These are phyloP conservation scores for Engraulis encrasicolus DNA, from an alignment of 2,113 vertebrate genomes.

Conservation along the genomic window DNA sequence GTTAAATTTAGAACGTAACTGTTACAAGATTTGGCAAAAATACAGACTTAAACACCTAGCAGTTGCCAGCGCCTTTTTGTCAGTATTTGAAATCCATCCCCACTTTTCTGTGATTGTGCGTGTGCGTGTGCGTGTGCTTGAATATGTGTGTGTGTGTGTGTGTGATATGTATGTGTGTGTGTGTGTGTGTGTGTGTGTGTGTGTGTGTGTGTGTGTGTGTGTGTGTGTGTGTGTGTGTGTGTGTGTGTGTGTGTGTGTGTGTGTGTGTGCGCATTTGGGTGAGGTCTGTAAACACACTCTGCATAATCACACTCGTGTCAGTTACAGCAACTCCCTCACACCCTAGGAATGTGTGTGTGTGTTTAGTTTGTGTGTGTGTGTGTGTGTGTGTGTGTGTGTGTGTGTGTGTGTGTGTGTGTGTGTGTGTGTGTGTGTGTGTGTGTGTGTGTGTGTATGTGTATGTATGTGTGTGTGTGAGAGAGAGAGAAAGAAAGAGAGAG, in stretches of 20 bases:
- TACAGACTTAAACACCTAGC: neutral
- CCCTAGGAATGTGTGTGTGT: neutral
- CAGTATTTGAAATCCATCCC: neutral
- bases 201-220: too few relatives aligned
- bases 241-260: too few relatives aligned
- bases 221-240: too few relatives aligned
- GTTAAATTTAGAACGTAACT: too few relatives aligned
- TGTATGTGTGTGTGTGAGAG: conserved; percentile 19
- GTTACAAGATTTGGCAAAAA: neutral
- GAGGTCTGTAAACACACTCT: neutral
- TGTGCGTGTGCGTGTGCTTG: too few relatives aligned
- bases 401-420: neutral
- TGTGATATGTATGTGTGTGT: too few relatives aligned
- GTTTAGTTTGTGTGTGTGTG: neutral
- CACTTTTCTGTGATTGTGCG: too few relatives aligned
- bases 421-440: conserved; percentile 25
- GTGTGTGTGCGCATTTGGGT: too few relatives aligned
- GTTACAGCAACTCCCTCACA: neutral
- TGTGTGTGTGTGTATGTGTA: neutral
- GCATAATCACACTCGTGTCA: conserved; percentile 1
- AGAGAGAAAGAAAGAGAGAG: too few relatives aligned
- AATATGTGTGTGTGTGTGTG: too few relatives aligned
- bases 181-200: too few relatives aligned
- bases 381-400: neutral
- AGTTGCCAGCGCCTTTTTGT: neutral